Evolutionary conservation across 2,888 invertebrate genomes (phyloP).

Genomic region (Phorcus lineatus): DNA sequence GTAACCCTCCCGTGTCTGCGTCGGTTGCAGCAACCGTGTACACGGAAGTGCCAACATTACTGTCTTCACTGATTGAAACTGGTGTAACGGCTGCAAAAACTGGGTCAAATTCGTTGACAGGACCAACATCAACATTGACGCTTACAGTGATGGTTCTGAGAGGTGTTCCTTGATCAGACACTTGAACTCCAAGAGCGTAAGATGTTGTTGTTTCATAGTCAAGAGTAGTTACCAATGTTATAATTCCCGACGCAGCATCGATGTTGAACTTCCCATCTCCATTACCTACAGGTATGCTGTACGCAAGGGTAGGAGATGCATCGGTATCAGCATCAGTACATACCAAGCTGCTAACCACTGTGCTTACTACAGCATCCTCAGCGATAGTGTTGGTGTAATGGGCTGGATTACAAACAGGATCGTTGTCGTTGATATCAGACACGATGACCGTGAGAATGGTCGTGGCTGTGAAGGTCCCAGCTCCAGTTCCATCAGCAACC

Average conservation of each 20-base stretch:
- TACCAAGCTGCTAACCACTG: conserved; percentile 17
- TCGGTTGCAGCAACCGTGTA: conserved; percentile 50
- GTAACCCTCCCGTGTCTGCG: conserved; percentile 48
- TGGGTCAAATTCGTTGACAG: conserved; percentile 46
- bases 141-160: conserved; percentile 32
- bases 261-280: conserved; percentile 42
- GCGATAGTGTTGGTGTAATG: conserved; percentile 30
- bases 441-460: conserved; percentile 43
- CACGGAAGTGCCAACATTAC: conserved; percentile 38
- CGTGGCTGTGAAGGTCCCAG: conserved; percentile 43
- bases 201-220: conserved; percentile 57
- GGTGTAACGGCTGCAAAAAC: conserved; percentile 37
- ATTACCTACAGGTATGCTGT: conserved; percentile 39
- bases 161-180: conserved; percentile 49
- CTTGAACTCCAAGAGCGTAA: conserved; percentile 46
- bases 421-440: conserved; percentile 50
- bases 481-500: conserved; percentile 49
- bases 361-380: conserved; percentile 39
- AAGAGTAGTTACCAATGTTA: conserved; percentile 43
- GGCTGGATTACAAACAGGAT: conserved; percentile 47
- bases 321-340: conserved; percentile 34
- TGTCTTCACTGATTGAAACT: conserved; percentile 42
- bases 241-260: conserved; percentile 41
- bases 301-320: conserved; percentile 30
- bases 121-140: conserved; percentile 39